These are phyloP conservation scores for Caenorhabditis auriculariae DNA, from an alignment of 2,888 invertebrate species.

Conservation along the genomic window DNA sequence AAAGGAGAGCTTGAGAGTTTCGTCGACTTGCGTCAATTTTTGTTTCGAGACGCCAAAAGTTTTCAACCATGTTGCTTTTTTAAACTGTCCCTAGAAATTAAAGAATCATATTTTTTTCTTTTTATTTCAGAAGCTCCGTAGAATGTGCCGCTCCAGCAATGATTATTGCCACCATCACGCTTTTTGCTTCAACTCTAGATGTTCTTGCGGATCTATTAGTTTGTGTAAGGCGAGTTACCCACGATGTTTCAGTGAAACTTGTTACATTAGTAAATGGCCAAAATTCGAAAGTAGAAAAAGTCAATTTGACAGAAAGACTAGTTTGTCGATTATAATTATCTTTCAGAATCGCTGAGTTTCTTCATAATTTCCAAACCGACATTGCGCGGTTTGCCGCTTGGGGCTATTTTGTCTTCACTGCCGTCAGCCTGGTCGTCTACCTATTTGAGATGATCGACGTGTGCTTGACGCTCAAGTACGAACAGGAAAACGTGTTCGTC, in stretches of 20 bases:
- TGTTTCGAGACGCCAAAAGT: no score
- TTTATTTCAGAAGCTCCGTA: not conserved
- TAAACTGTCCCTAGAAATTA: not conserved
- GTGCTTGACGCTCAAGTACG: slow-evolving; percentile 61
- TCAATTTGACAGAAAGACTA: not conserved
- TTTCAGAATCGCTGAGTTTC: slow-evolving; percentile 53
- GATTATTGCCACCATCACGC: slow-evolving; percentile 60
- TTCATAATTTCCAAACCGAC: slow-evolving; percentile 55
- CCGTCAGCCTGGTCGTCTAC: slow-evolving; percentile 59
- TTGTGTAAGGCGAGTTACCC: slow-evolving; percentile 42
- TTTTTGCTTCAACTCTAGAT: slow-evolving; percentile 61
- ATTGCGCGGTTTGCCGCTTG: slow-evolving; percentile 45
- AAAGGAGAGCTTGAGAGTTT: no score
- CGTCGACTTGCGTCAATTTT: no score
- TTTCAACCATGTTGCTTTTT: no score
- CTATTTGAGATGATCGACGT: slow-evolving; percentile 61
- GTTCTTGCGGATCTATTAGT: slow-evolving; percentile 62
- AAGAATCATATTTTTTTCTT: not conserved
- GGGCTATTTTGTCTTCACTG: slow-evolving; percentile 62
- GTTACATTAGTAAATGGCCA: not conserved
- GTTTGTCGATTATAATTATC: not conserved
- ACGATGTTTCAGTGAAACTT: not conserved
- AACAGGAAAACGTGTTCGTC: slow-evolving; percentile 60
- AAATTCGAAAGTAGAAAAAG: not conserved
- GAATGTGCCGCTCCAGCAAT: slow-evolving; percentile 63